These are phyloP conservation scores for Planococcus citri DNA, from an alignment of 1,140 invertebrate species.

Conservation along the genomic window DNA sequence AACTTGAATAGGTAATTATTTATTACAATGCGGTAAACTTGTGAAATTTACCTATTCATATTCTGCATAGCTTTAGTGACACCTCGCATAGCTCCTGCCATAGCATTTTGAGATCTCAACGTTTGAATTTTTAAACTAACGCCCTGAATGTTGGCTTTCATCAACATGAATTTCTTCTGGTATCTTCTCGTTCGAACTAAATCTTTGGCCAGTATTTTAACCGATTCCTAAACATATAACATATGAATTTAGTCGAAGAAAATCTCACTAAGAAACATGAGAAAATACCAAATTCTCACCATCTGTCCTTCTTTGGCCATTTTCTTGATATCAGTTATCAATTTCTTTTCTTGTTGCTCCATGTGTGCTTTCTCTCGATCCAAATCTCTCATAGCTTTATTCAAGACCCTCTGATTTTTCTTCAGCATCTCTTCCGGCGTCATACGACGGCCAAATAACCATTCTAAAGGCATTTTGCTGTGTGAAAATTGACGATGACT, in stretches of 20 bases:
- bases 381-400: conserved; percentile 95
- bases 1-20: neutral
- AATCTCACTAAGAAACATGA: neutral
- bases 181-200: conserved; percentile 90
- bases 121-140: conserved; percentile 98
- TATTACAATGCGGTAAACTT: conserved; percentile 12
- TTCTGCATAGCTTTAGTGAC: conserved; percentile 96
- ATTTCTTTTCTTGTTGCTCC: conserved; percentile 98
- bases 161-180: conserved; percentile 97
- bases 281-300: conserved; percentile 41
- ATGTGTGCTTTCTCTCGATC: conserved; percentile 88
- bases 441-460: conserved; percentile 91
- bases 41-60: conserved; percentile 80
- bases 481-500: too few relatives aligned
- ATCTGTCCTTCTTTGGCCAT: conserved; percentile 98
- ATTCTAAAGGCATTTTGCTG: conserved; percentile 53
- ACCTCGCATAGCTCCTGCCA: conserved; percentile 99
- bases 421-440: conserved; percentile 96
- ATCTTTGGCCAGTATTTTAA: conserved; percentile 99
- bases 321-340: conserved; percentile 97
- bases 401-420: conserved; percentile 96
- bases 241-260: conserved; percentile 26
- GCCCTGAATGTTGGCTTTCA: conserved; percentile 99
- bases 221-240: conserved; percentile 66
- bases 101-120: conserved; percentile 93